Base-by-base conservation (phyloP, 2,888 invertebrate genomes). In the Drosophila tanythrix region DNA sequence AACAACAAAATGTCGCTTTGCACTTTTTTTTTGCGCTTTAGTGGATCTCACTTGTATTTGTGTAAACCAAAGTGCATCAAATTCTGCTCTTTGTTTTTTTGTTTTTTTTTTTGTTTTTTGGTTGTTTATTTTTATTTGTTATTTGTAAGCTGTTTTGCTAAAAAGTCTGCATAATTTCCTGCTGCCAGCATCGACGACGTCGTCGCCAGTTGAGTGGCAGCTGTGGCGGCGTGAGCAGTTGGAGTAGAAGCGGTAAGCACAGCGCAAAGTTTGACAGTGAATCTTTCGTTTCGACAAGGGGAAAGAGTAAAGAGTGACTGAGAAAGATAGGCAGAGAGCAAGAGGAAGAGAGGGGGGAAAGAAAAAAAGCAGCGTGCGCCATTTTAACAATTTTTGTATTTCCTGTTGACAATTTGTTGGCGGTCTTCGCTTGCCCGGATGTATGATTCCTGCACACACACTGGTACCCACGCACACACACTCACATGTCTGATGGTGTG, bases 81-180 rank as follows among this genome's bases (percentile, higher is more conserved):
- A 68, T 67, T 55, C 59, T 67, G 74, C 43, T 67, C 62, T 78
- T 56, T 11, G 11, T 2, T 43, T 62, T 35, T 63, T 80, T 58
- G 1, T 43, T 62, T 35, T 51, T 80, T 58, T 79, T 51, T 33
- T 63, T 66, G 65, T 78, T 80, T 21, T 52, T 61, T 38, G 56
- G 79, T 80, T 59, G 76, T 82, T 79, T 60, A 38, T 38, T 38
- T 52, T 62, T 35, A 60, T 80, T 60, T 78, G 53, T 46, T 79
- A 59, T 76, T 76, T 72, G 43, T 64, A 64, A 76, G 70, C 46
- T 76, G 62, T 53, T 81, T 53, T 81, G 74, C 80, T 76, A 86
- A 84, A 88, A 92, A 92, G 92, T 92, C 92, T 92, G 91, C 92
- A 92, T 92, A 92, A 92, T 92, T 92, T 92, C 92, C 92, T 92